Evolutionary conservation across 1,140 invertebrate genomes (phyloP).

Genomic region (Procambarus virginalis): DNA sequence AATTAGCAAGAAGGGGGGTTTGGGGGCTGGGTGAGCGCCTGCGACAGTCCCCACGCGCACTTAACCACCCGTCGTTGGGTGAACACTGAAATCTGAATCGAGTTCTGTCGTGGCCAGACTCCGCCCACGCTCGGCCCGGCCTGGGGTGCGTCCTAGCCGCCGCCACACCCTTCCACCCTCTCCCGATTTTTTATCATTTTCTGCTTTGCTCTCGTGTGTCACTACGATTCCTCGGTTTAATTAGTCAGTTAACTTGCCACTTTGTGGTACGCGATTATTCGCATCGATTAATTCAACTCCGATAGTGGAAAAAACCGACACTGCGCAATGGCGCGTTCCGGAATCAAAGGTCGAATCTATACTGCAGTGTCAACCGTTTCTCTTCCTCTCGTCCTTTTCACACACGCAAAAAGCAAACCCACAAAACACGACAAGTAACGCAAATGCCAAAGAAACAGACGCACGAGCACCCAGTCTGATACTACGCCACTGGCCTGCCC

Average conservation of each 20-base stretch:
- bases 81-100: conserved; percentile 3
- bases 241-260: neutral
- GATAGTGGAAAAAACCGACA: neutral
- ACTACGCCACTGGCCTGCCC: no score
- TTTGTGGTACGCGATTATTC: neutral
- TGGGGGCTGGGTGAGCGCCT: neutral
- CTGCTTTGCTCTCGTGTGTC: neutral
- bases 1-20: neutral
- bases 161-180: neutral
- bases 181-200: no score
- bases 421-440: neutral
- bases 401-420: neutral
- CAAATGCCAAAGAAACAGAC: neutral
- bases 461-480: neutral
- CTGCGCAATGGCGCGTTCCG: neutral
- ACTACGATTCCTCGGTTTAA: neutral
- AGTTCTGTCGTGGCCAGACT: neutral
- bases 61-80: neutral
- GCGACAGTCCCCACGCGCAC: neutral
- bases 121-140: neutral
- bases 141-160: neutral
- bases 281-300: neutral
- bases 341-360: neutral
- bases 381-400: neutral
- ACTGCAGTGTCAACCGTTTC: neutral